Percentiles rank a stretch among this genome's conserved stretches.
phyloP scores from a whole-genome alignment of 2,113 vertebrate species.

The Erinaceus europaeus region DNA sequence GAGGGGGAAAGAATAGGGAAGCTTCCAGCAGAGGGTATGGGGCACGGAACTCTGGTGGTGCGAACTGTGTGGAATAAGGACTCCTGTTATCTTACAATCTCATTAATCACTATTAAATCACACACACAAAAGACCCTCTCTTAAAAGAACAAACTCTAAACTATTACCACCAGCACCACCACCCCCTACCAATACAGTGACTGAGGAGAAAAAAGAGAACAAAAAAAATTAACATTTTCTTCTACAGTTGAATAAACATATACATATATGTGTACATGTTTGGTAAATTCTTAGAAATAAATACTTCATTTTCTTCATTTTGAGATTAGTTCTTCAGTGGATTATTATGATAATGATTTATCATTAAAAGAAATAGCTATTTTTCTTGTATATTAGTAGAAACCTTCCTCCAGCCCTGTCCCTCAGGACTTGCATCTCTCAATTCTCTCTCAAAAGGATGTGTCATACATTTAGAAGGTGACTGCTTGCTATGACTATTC shows the following conservation, averaged over 20 bases:
- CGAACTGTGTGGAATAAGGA: too few species aligned
- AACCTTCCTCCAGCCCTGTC: not conserved
- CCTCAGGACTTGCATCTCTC: not conserved
- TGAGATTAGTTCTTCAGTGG: not conserved
- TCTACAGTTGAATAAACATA: not conserved
- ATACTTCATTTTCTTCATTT: not conserved
- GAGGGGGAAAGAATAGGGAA: too few species aligned
- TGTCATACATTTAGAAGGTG: conserved; percentile 18
- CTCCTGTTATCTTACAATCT: too few species aligned
- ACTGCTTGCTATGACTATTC: conserved; percentile 19
- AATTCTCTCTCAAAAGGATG: conserved; percentile 41
- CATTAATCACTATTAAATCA: too few species aligned
- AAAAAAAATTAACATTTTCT: not conserved
- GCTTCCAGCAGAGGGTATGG: too few species aligned
- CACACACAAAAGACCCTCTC: too few species aligned
- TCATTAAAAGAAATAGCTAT: conserved; percentile 26
- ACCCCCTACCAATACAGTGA: too few species aligned
- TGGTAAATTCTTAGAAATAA: conserved; percentile 33
- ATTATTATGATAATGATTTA: conserved; percentile 4
- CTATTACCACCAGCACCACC: too few species aligned
- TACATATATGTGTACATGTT: too few species aligned
- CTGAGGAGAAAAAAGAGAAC: too few species aligned
- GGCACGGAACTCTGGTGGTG: too few species aligned
- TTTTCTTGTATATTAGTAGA: not conserved
- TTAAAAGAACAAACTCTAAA: not conserved